phyloP scores from a whole-genome alignment of 2,888 invertebrate species.

The Cheilosia urbana region DNA sequence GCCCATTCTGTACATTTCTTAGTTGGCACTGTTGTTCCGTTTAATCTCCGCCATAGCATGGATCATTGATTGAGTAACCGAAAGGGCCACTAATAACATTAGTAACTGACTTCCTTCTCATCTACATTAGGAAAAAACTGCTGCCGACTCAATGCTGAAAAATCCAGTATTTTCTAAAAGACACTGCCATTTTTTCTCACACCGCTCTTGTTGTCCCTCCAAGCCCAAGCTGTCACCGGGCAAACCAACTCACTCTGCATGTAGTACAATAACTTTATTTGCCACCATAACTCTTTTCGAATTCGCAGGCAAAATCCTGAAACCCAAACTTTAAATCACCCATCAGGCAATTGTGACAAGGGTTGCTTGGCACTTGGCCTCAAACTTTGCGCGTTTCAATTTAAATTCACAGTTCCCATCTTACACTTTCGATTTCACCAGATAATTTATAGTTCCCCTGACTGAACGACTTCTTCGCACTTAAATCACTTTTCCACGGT shows the following conservation, averaged over 20 bases:
- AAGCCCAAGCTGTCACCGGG: neutral
- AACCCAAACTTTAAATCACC: neutral
- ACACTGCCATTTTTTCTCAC: too few species aligned
- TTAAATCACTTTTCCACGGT: slow-evolving; percentile 49
- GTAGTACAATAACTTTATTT: neutral
- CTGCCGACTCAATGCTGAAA: too few species aligned
- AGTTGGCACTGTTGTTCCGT: too few species aligned
- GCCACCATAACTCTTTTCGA: neutral
- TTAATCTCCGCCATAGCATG: too few species aligned
- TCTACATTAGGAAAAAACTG: too few species aligned
- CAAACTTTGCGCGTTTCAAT: slow-evolving; percentile 13
- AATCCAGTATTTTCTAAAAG: too few species aligned
- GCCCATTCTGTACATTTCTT: too few species aligned
- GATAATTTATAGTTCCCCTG: slow-evolving; percentile 43
- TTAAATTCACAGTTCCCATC: slow-evolving; percentile 27
- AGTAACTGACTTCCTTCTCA: too few species aligned
- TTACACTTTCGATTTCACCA: slow-evolving; percentile 41
- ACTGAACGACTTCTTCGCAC: slow-evolving; percentile 27
- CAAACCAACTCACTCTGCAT: neutral
- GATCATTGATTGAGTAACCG: too few species aligned
- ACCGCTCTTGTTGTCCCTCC: too few species aligned
- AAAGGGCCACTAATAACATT: too few species aligned
- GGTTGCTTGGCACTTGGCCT: slow-evolving; percentile 7
- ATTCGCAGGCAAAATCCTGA: neutral
- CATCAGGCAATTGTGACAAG: slow-evolving; percentile 13